These are phyloP conservation scores for Seira musarum DNA, from an alignment of 2,888 invertebrate genomes.

Conservation along the genomic window DNA sequence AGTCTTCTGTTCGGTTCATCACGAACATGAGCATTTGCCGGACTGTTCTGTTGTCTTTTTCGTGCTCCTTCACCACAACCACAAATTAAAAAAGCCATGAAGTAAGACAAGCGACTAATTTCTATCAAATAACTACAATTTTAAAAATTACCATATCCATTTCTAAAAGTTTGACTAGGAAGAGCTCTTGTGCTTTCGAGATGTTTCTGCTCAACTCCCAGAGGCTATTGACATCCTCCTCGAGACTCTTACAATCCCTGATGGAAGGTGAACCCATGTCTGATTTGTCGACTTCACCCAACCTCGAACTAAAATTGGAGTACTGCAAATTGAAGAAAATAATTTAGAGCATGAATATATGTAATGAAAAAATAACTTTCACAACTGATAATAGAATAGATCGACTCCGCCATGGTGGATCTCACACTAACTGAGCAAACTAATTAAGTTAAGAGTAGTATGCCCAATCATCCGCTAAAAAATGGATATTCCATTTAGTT, in stretches of 20 bases:
- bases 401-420: too few species aligned
- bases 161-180: constrained; percentile 59
- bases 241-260: constrained; percentile 31
- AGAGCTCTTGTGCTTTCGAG: constrained; percentile 60
- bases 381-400: neutral
- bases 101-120: neutral
- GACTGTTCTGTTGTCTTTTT: constrained; percentile 60
- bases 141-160: constrained; percentile 57
- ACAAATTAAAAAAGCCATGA: constrained; percentile 16
- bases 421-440: too few species aligned
- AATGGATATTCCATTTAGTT: too few species aligned
- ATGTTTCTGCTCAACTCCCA: constrained; percentile 58
- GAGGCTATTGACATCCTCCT: constrained; percentile 39
- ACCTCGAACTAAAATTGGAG: constrained; percentile 48
- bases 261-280: neutral
- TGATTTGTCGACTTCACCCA: constrained; percentile 29
- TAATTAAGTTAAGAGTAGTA: too few species aligned
- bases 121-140: constrained; percentile 14
- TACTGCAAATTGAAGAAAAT: constrained; percentile 31
- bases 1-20: constrained; percentile 58
- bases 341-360: too few species aligned
- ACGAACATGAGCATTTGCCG: constrained; percentile 51
- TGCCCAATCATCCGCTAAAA: too few species aligned
- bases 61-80: constrained; percentile 51
- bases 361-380: neutral